Conservation (phyloP, 2,888 invertebrate genomes). For the Tineola bisselliella region DNA sequence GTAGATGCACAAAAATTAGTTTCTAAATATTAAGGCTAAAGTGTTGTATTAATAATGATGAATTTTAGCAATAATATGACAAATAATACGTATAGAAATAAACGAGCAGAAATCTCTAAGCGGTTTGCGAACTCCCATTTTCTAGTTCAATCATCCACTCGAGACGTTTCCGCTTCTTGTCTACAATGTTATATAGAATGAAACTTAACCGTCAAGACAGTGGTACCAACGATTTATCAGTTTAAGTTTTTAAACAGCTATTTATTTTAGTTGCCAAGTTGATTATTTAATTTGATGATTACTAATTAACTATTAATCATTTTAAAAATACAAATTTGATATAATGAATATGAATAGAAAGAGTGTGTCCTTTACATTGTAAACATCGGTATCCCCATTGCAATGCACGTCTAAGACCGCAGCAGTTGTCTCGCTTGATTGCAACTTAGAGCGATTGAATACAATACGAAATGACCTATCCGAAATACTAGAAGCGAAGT, state of each 20-base stretch:
- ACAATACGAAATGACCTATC: slow-evolving; percentile 2
- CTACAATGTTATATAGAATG: background rate
- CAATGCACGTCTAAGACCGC: background rate
- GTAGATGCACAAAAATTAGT: too few relatives aligned
- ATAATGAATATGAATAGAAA: too few relatives aligned
- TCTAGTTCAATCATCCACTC: slow-evolving; percentile 60
- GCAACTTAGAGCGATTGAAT: slow-evolving; percentile 5
- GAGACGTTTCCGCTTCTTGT: slow-evolving; percentile 45
- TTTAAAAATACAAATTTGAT: too few relatives aligned
- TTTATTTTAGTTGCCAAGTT: too few relatives aligned
- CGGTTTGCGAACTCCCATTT: slow-evolving; percentile 33
- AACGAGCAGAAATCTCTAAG: background rate
- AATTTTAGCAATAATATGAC: too few relatives aligned
- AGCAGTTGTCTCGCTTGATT: slow-evolving; percentile 11
- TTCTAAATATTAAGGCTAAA: too few relatives aligned
- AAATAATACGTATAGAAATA: background rate
- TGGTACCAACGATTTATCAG: background rate
- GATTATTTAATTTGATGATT: background rate
- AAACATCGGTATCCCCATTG: background rate
- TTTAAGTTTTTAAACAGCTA: too few relatives aligned
- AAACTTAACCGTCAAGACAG: background rate
- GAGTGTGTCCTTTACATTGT: too few relatives aligned
- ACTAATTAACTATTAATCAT: too few relatives aligned
- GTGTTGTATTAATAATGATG: too few relatives aligned
- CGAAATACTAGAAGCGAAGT: slow-evolving; percentile 2